phyloP scores from a whole-genome alignment of 2,113 vertebrate species.

The Recurvirostra avosetta region DNA sequence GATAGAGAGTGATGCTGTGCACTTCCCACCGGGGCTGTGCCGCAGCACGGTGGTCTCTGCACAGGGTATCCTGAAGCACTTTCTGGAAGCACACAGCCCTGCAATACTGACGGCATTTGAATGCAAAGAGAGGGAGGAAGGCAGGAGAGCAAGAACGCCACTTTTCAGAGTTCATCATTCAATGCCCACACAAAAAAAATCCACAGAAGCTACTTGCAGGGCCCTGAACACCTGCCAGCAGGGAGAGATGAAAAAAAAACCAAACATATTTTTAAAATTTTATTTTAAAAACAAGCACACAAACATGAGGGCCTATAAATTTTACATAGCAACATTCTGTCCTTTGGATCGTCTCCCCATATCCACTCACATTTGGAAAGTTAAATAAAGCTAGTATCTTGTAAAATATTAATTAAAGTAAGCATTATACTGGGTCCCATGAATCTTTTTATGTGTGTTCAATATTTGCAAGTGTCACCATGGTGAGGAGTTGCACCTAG shows the following conservation, averaged over 20 bases:
- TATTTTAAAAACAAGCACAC: not conserved
- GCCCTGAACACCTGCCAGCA: not conserved
- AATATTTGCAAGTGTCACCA: slow-evolving; percentile 55
- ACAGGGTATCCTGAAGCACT: not conserved
- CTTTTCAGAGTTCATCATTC: not conserved
- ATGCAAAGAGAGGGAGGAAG: not conserved
- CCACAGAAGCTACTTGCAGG: not conserved
- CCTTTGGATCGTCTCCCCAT: not conserved
- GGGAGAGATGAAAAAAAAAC: not conserved
- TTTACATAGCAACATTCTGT: not conserved
- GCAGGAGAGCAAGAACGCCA: not conserved
- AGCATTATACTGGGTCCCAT: not conserved
- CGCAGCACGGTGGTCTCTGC: not conserved
- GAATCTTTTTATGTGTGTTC: not conserved
- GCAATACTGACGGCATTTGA: rapidly evolving
- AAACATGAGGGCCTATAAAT: not conserved
- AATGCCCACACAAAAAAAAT: not conserved
- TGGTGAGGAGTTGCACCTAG: slow-evolving; percentile 45
- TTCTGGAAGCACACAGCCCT: not conserved
- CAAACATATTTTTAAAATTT: not conserved
- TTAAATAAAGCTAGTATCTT: slow-evolving; percentile 7
- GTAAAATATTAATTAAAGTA: slow-evolving; percentile 40
- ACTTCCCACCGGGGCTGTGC: not conserved
- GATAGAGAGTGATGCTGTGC: not conserved
- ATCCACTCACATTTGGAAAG: not conserved